Evolutionary conservation across 2,888 invertebrate genomes (phyloP).

Genomic region (Lepidochitona cinerea): DNA sequence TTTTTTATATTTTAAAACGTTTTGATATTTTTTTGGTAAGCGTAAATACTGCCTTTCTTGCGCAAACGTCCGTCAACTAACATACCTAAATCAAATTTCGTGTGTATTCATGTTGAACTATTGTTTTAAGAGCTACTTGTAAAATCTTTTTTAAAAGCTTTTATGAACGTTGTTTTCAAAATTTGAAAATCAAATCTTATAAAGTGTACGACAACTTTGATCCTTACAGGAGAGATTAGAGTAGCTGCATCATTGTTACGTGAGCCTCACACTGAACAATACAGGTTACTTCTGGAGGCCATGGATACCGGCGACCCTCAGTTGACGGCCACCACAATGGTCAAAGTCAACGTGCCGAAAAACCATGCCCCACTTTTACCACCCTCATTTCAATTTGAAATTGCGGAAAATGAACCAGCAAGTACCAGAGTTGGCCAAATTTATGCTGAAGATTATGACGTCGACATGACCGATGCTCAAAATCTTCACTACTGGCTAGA

Average conservation of each 20-base stretch:
- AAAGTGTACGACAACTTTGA: no score
- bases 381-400: not conserved
- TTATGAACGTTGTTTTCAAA: no score
- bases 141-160: no score
- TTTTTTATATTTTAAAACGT: no score
- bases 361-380: conserved; percentile 7
- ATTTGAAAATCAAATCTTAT: no score
- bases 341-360: conserved; percentile 21
- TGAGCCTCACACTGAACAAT: not conserved
- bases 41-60: no score
- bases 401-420: not conserved
- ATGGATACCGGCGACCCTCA: conserved; percentile 24
- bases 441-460: conserved; percentile 5
- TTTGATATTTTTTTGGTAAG: no score
- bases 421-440: conserved; percentile 1
- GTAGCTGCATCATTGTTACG: not conserved
- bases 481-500: not conserved
- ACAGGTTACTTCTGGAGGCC: conserved; percentile 4
- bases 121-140: no score
- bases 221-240: not conserved
- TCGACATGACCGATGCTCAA: not conserved
- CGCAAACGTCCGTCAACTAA: no score
- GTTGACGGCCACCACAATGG: conserved; percentile 10
- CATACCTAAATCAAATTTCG: no score
- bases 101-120: no score